Evolutionary conservation across 1,140 invertebrate genomes (phyloP).

Genomic region (Polyergus mexicanus): DNA sequence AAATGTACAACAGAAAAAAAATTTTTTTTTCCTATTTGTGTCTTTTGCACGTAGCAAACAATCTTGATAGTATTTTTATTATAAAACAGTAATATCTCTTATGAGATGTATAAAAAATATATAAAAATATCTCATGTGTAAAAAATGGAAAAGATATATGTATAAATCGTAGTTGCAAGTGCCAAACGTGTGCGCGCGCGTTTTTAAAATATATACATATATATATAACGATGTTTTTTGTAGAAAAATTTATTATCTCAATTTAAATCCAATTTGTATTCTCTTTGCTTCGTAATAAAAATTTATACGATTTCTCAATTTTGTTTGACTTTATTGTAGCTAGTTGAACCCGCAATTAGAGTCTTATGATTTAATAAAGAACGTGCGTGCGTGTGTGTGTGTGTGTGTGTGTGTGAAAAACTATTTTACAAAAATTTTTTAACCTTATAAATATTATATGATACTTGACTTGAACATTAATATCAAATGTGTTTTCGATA

Average conservation of each 20-base stretch:
- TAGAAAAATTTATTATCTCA: slow-evolving; percentile 20
- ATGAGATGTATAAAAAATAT: background rate
- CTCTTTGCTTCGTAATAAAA: slow-evolving; percentile 77
- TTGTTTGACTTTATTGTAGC: slow-evolving; percentile 80
- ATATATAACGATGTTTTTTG: background rate
- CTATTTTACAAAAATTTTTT: background rate
- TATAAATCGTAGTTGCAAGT: slow-evolving; percentile 9
- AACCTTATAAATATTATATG: background rate
- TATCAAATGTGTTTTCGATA: background rate
- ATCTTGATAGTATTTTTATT: slow-evolving; percentile 8
- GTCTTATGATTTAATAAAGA: slow-evolving; percentile 9
- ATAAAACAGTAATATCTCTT: background rate
- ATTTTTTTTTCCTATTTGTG: background rate
- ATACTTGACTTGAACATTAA: background rate
- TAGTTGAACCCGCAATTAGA: slow-evolving; percentile 75
- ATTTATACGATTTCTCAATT: slow-evolving; percentile 68
- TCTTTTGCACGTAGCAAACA: background rate
- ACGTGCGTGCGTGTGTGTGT: no score
- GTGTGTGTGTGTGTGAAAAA: background rate
- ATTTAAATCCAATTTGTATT: slow-evolving; percentile 57
- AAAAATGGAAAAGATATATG: background rate
- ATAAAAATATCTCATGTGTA: background rate
- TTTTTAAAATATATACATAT: background rate
- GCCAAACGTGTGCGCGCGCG: background rate
- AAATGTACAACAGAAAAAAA: background rate